A percentile compares a stretch with the other conserved stretches of the same genome.
Evolutionary conservation across 1,140 invertebrate species (phyloP).

Genomic region (Thaumatotibia leucotreta): DNA sequence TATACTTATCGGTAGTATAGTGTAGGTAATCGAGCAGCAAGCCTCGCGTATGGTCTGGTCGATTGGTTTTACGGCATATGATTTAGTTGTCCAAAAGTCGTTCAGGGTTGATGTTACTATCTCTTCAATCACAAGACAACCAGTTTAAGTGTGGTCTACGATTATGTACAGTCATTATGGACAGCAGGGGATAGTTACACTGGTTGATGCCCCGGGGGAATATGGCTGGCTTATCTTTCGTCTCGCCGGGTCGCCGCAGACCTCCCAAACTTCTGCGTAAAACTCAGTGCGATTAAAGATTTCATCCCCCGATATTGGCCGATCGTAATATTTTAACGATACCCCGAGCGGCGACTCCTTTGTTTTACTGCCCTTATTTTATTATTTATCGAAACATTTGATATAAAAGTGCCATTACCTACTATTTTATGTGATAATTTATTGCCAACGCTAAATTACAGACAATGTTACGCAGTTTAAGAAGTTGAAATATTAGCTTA

Average conservation of each 20-base stretch:
- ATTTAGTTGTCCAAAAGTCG: conserved; percentile 38
- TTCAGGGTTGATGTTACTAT: not conserved
- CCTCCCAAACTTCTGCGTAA: conserved; percentile 40
- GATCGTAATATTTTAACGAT: conserved; percentile 69
- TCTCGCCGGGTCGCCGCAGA: conserved; percentile 22
- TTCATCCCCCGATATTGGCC: conserved; percentile 59
- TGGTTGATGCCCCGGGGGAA: not conserved
- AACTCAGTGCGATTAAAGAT: conserved; percentile 61
- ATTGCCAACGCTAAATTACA: conserved; percentile 26
- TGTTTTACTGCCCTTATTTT: conserved; percentile 62
- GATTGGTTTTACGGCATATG: conserved; percentile 40
- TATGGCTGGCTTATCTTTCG: conserved; percentile 32
- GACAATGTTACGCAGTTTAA: conserved; percentile 11
- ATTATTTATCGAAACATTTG: conserved; percentile 65
- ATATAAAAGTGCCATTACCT: conserved; percentile 47
- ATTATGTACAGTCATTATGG: not conserved
- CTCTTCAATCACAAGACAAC: not conserved
- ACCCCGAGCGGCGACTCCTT: conserved; percentile 42
- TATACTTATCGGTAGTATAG: too few species aligned
- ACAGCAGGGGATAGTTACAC: not conserved
- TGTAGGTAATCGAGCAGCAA: not conserved
- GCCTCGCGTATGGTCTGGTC: conserved; percentile 15
- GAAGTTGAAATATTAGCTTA: conserved; percentile 12
- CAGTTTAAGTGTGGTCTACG: not conserved
- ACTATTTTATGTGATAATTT: conserved; percentile 48